Evolutionary conservation across 2,797 vertebrate species (phyloP).

Genomic region (Rhinoraja longicauda): DNA sequence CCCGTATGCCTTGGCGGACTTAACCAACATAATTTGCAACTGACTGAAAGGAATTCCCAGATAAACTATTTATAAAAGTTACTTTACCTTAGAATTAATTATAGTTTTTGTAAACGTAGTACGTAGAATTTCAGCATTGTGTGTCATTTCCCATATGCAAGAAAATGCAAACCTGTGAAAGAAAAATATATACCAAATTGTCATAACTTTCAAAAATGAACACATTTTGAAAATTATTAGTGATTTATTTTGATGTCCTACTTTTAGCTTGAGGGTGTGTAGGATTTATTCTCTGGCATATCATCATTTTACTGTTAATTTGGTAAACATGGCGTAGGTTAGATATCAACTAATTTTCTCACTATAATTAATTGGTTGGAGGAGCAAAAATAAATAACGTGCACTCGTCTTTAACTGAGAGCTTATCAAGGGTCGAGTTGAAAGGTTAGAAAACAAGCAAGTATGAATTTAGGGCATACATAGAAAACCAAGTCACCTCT

Average conservation of each 20-base stretch:
- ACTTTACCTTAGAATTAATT: slow-evolving; percentile 88
- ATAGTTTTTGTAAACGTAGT: slow-evolving; percentile 87
- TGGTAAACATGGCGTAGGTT: not conserved
- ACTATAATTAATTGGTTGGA: not conserved
- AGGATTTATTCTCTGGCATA: not conserved
- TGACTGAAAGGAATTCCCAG: not conserved
- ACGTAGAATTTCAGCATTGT: slow-evolving; percentile 78
- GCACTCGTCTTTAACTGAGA: not conserved
- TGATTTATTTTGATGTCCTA: not conserved
- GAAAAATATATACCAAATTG: slow-evolving; percentile 36
- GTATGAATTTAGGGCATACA: not conserved
- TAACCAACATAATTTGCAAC: not conserved
- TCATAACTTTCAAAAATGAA: slow-evolving; percentile 28
- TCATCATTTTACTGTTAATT: not conserved
- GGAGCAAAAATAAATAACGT: not conserved
- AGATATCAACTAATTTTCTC: not conserved
- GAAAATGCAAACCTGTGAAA: slow-evolving; percentile 81
- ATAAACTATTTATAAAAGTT: not conserved
- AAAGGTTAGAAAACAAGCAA: not conserved
- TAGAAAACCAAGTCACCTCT: slow-evolving; percentile 68
- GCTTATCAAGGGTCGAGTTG: not conserved
- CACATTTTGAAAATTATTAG: not conserved
- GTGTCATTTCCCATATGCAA: slow-evolving; percentile 93
- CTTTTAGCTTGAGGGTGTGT: not conserved
- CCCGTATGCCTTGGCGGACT: too few relatives aligned